Evolutionary conservation across 2,797 vertebrate species (phyloP).

Genomic region (Aldrovandia affinis): DNA sequence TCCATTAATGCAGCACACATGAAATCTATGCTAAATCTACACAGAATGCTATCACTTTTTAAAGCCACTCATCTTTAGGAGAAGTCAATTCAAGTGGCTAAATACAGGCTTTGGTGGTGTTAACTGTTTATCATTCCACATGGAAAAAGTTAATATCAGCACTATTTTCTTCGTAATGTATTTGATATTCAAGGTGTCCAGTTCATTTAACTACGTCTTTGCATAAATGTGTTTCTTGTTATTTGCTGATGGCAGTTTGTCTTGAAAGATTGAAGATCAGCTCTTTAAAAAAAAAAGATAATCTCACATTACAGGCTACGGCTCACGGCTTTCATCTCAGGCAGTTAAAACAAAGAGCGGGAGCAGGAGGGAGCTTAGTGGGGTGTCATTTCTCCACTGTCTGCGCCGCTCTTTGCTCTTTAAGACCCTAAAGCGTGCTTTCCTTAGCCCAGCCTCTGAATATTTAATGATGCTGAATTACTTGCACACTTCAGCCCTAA

Average conservation of each 20-base stretch:
- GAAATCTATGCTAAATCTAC: background rate
- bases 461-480: constrained; percentile 83
- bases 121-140: background rate
- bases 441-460: constrained; percentile 67
- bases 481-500: constrained; percentile 79
- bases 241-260: background rate
- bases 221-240: constrained; percentile 1
- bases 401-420: constrained; percentile 35
- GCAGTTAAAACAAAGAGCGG: constrained; percentile 47
- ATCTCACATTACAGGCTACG: constrained; percentile 48
- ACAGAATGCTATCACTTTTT: background rate
- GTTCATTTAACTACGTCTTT: constrained; percentile 14
- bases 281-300: constrained; percentile 57
- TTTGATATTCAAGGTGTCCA: background rate
- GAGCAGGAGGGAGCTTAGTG: constrained; percentile 41
- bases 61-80: background rate
- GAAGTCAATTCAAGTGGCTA: background rate
- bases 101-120: background rate
- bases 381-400: constrained; percentile 42
- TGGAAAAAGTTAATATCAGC: background rate
- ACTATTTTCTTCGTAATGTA: background rate
- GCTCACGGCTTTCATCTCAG: constrained; percentile 33
- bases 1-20: background rate
- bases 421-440: constrained; percentile 53
- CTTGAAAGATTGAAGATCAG: constrained; percentile 45